phyloP scores from a whole-genome alignment of 1,140 invertebrate genomes.

The Aethina tumida region DNA sequence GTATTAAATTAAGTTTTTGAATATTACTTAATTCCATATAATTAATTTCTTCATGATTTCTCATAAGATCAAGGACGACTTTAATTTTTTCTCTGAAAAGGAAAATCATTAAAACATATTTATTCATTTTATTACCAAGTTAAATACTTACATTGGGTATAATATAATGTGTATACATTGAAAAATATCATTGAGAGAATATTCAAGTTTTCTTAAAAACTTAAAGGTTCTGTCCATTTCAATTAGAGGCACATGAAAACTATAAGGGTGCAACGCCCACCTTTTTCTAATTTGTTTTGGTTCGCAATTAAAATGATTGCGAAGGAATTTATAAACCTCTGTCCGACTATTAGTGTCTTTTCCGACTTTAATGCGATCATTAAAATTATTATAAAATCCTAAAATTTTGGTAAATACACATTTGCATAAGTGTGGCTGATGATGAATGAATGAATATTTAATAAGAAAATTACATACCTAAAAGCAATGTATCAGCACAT shows the following conservation, averaged over 20 bases:
- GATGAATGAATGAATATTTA: neutral
- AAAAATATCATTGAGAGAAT: constrained; percentile 40
- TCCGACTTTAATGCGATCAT: constrained; percentile 33
- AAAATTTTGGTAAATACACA: constrained; percentile 8
- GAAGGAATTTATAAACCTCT: constrained; percentile 21
- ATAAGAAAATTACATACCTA: constrained; percentile 32
- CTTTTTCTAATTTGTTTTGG: constrained; percentile 28
- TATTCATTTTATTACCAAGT: constrained; percentile 2
- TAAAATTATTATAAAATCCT: constrained; percentile 25
- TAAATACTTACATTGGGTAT: constrained; percentile 45
- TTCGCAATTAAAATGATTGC: constrained; percentile 25
- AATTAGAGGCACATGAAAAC: constrained; percentile 40
- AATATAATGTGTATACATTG: constrained; percentile 43
- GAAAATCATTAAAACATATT: constrained; percentile 21
- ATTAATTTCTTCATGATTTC: constrained; percentile 25
- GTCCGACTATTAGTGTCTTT: constrained; percentile 32
- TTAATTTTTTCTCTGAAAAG: constrained; percentile 27
- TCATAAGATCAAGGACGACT: constrained; percentile 19
- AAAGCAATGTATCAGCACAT: constrained; percentile 37
- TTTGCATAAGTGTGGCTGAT: neutral
- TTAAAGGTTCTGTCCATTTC: constrained; percentile 39
- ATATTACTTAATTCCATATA: constrained; percentile 30
- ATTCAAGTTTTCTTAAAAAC: constrained; percentile 37
- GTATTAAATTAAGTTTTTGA: constrained; percentile 38
- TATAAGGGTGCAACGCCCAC: constrained; percentile 43